Base-by-base conservation (phyloP, 2,888 invertebrate species). In the Drosophila setosimentum region DNA sequence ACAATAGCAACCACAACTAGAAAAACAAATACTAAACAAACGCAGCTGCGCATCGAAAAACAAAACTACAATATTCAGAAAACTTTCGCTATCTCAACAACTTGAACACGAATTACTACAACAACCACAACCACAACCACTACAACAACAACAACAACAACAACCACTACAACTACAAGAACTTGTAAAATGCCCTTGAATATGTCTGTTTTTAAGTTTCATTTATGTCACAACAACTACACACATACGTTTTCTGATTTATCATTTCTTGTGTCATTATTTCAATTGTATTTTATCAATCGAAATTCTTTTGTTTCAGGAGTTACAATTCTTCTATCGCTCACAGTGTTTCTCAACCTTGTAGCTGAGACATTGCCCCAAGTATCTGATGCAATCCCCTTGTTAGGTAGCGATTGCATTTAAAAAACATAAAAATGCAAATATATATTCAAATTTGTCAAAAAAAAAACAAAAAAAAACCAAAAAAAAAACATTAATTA, bases 311-410 rank as follows among this genome's bases (percentile, higher is more conserved):
- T 92, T 92, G 91, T 97, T 97, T 94, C 97, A 98, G 98, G 98
- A 95, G 98, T 99, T 95, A 98, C 98, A 95, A 98, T 99, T 95
- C 97, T 99, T 95, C 98, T 99, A 94, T 99, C 99, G 94, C 97
- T 99, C 96, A 99, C 99, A 95, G 99, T 99, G 95, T 99, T 99
- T 96, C 97, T 99, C 95, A 98, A 99, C 95, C 97, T 99, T 95
- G 99, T 99, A 94, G 98, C 99, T 92, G 99, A 99, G 96, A 98
- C 99, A 95, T 97, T 99, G 97, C 99, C 99, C 94, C 98, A 98
- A 96, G 99, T 99, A 94, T 99, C 99, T 94, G 99, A 99, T 95
- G 99, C 99, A 94, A 98, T 99, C 95, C 99, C 99, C 95, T 95
- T 99, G 95, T 98, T 99, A 97, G 99, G 99, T 98, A 97, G 96